Base-by-base conservation (phyloP, 35 echinoderm and acorn worm species). In the Lytechinus pictus region DNA sequence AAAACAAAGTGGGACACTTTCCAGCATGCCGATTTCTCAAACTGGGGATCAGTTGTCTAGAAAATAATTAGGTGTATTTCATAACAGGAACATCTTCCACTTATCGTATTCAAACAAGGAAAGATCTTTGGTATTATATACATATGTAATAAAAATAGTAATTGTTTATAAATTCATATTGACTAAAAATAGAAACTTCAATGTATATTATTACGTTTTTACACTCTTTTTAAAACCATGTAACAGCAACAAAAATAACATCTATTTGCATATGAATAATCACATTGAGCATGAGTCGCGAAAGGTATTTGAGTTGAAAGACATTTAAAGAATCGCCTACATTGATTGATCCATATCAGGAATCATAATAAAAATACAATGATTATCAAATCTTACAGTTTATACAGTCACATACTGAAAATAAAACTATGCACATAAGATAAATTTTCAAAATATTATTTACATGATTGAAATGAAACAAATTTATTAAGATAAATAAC, bases 121-220 rank as follows among this genome's bases (percentile, higher is more conserved):
- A 79, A 79, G 66, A 79, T n/a, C 66, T 79, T 79, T 79, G 19
- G 66, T 79, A 79, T 79, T n/a, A 79, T 79, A 79, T 79, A 79
- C 66, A 79, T 79, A 71, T 5, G 66, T 9, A n/a, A 24, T 79
- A 79, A n/a, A 14, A 79, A 79, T 24, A 24, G 19, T 5, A n/a
- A 16, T n/a, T 79, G 19, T 79, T 5, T 79, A 79, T 79, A n/a
- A 79, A 79, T 27, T n/a, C 4, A 4, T 24, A 24, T 79, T n/a
- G 19, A n/a, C 21, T 79, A n/a, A n/a, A n/a, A 79, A 44, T 44
- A 44, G n/a, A 8, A 79, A 79, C 1, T 79, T 79, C 7, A 79
- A 14, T 14, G 66, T 14, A 6, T 2, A 60, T 12, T 60, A 16
- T 60, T 10, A 10, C 10, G 57, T 60, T 60, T 60, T 10, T 60